These are phyloP conservation scores for Drosophila albomicans DNA, from an alignment of 1,140 invertebrate species.

Conservation along the genomic window DNA sequence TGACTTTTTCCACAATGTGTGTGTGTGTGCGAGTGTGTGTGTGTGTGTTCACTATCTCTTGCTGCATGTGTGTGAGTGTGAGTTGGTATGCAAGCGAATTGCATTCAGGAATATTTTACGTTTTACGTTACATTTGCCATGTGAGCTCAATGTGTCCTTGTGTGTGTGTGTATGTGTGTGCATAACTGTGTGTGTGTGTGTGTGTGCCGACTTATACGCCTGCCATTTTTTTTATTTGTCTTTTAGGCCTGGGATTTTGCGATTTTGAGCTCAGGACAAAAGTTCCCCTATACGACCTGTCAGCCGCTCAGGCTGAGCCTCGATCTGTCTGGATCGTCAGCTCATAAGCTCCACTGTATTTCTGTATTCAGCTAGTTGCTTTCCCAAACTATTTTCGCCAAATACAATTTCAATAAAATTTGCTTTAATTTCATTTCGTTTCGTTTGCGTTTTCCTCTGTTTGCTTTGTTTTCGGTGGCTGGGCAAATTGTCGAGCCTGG, in stretches of 20 bases:
- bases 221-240: slow-evolving; percentile 54
- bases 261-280: slow-evolving; percentile 70
- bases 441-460: background rate
- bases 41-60: slow-evolving; percentile 22
- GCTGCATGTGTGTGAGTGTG: slow-evolving; percentile 39
- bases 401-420: slow-evolving; percentile 1
- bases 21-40: slow-evolving; percentile 37
- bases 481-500: background rate
- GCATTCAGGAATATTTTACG: slow-evolving; percentile 84
- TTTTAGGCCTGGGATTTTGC: slow-evolving; percentile 73
- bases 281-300: slow-evolving; percentile 66
- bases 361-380: background rate
- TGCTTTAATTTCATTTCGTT: slow-evolving; percentile 10
- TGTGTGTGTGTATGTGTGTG: slow-evolving; percentile 16
- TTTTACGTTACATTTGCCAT: slow-evolving; percentile 77
- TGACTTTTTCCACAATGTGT: slow-evolving; percentile 74
- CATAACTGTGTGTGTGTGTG: background rate
- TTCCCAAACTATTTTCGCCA: background rate
- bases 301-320: slow-evolving; percentile 65
- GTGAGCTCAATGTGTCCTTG: slow-evolving; percentile 39
- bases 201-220: slow-evolving; percentile 47
- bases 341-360: slow-evolving; percentile 16
- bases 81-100: slow-evolving; percentile 81
- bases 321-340: slow-evolving; percentile 76
- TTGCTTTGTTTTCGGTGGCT: background rate